Evolutionary conservation across 2,113 vertebrate genomes (phyloP).

Genomic region (Neoarius graeffei): DNA sequence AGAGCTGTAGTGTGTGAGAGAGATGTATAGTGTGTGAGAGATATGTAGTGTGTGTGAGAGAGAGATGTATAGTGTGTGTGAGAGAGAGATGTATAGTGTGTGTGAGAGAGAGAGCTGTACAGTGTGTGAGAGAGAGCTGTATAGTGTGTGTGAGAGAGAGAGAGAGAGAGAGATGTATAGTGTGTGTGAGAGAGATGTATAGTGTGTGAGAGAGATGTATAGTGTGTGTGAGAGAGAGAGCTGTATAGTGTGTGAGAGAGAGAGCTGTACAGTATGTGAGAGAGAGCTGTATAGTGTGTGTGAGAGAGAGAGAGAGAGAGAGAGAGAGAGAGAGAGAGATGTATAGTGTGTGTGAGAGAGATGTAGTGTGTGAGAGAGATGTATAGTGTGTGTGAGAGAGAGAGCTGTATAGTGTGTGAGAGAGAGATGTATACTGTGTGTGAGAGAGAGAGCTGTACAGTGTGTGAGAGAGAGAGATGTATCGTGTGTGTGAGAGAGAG

Average conservation of each 20-base stretch:
- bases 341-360: neutral
- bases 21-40: neutral
- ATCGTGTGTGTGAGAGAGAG: neutral
- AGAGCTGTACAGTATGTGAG: neutral
- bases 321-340: too few species aligned
- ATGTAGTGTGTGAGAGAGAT: neutral
- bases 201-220: neutral
- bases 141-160: too few species aligned
- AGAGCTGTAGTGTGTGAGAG: neutral
- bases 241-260: neutral
- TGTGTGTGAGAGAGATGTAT: constrained; percentile 11
- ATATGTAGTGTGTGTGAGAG: neutral
- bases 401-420: constrained; percentile 28
- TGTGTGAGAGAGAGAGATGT: neutral
- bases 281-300: neutral
- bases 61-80: neutral
- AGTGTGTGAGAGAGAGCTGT: constrained; percentile 20
- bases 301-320: constrained; percentile 4
- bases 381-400: neutral
- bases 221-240: too few species aligned
- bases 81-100: too few species aligned
- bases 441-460: too few species aligned
- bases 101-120: too few species aligned
- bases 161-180: constrained; percentile 21
- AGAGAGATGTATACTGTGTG: neutral